phyloP scores from a whole-genome alignment of 2,888 invertebrate species.

The Cotesia congregata region DNA sequence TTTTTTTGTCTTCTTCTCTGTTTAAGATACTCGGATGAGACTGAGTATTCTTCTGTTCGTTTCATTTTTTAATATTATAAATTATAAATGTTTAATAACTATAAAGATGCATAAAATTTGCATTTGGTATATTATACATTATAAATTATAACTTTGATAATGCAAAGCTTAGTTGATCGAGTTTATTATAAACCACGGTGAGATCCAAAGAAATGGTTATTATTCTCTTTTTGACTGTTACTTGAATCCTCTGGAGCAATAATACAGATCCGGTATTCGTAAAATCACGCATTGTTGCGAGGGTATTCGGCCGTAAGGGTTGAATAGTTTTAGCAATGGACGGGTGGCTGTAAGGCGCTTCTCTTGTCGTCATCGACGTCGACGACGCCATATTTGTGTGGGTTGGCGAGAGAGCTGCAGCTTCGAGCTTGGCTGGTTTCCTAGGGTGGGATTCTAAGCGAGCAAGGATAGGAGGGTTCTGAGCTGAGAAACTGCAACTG shows the following conservation, averaged over 20 bases:
- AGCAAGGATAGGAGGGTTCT: conserved; percentile 45
- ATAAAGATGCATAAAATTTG: neutral
- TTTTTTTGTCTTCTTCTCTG: neutral
- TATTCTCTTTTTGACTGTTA: conserved; percentile 37
- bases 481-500: conserved; percentile 39
- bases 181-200: conserved; percentile 36
- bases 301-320: conserved; percentile 57
- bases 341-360: conserved; percentile 53
- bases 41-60: neutral
- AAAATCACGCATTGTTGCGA: conserved; percentile 55
- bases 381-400: conserved; percentile 61
- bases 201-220: conserved; percentile 12
- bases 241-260: conserved; percentile 39
- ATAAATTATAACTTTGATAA: neutral
- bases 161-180: conserved; percentile 21
- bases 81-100: neutral
- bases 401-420: conserved; percentile 51
- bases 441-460: conserved; percentile 54
- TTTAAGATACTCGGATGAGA: neutral
- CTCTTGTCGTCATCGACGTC: conserved; percentile 49
- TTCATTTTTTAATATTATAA: neutral
- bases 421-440: conserved; percentile 53
- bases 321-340: conserved; percentile 51
- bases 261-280: conserved; percentile 37
- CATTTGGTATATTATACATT: neutral